phyloP scores from a whole-genome alignment of 2,113 vertebrate genomes.

The Anas platyrhynchos region DNA sequence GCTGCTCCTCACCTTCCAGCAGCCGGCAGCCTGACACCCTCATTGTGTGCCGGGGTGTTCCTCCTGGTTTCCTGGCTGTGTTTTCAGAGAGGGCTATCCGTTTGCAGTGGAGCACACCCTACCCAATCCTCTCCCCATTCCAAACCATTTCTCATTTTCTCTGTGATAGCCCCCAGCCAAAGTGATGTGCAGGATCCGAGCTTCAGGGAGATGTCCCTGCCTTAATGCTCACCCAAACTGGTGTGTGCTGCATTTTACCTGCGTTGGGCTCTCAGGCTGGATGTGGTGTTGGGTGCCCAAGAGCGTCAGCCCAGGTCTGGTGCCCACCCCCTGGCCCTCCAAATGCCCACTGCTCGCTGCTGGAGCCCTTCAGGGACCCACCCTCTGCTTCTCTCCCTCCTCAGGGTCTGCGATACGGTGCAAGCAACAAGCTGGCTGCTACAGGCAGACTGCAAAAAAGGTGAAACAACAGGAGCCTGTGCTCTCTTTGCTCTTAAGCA shows the following conservation, averaged over 20 bases:
- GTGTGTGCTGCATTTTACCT: accelerated
- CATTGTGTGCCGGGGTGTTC: not conserved
- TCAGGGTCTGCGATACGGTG: not conserved
- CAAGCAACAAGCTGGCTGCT: not conserved
- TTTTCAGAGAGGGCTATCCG: not conserved
- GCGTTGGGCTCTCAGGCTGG: not conserved
- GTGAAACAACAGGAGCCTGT: not conserved
- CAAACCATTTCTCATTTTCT: not conserved
- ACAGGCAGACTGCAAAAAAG: not conserved
- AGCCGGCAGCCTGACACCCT: not conserved
- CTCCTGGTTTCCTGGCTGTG: not conserved
- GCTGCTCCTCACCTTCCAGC: not conserved
- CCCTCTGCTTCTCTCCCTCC: not conserved
- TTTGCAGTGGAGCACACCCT: not conserved
- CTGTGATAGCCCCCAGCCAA: not conserved
- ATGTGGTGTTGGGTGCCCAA: not conserved
- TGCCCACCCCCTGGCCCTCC: not conserved
- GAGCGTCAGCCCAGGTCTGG: not conserved
- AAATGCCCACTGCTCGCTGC: accelerated
- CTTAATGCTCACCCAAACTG: not conserved
- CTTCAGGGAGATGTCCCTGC: not conserved
- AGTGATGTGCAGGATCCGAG: not conserved
- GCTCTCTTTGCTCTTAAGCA: not conserved
- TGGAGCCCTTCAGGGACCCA: not conserved
- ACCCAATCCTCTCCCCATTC: not conserved